A percentile compares a stretch with the other conserved stretches of the same genome.
Evolutionary conservation across 92 coral and sea anemone genomes (phyloP).

Genomic region (Actinernus sp.): DNA sequence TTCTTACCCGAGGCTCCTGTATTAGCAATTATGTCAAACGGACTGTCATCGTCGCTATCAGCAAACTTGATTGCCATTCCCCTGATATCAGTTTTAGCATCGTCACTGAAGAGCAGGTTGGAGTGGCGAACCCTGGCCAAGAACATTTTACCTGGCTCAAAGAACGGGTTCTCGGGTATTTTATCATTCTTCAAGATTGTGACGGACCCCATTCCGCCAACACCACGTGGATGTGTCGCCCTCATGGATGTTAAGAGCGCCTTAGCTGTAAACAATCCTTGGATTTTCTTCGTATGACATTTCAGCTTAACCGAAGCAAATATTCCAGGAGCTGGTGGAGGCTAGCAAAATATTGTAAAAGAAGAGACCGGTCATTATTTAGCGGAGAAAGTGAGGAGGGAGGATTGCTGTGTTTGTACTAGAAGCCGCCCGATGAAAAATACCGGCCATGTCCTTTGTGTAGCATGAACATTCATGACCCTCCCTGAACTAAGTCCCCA

Average conservation of each 20-base stretch:
- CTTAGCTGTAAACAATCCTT: constrained; percentile 55
- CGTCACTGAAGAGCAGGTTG: constrained; percentile 57
- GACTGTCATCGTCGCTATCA: constrained; percentile 74
- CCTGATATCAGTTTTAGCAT: constrained; percentile 74
- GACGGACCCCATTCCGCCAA: constrained; percentile 69
- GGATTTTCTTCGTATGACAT: constrained; percentile 46
- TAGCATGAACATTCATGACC: too few species aligned
- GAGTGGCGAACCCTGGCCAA: constrained; percentile 79
- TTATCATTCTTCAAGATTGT: constrained; percentile 30
- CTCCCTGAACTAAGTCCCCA: too few species aligned
- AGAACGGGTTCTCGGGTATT: constrained; percentile 85
- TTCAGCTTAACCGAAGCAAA: constrained; percentile 65
- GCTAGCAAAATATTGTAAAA: too few species aligned
- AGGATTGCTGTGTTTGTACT: too few species aligned
- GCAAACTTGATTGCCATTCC: constrained; percentile 79
- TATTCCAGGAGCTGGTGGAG: constrained; percentile 71
- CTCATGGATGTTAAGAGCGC: constrained; percentile 56
- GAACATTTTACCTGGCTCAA: constrained; percentile 59
- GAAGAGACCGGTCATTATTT: too few species aligned
- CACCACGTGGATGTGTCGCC: constrained; percentile 73
- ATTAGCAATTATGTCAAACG: constrained; percentile 74
- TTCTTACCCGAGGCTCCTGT: too few species aligned
- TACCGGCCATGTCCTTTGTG: too few species aligned
- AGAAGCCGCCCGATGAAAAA: too few species aligned
- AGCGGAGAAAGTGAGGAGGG: too few species aligned